phyloP scores from a whole-genome alignment of 2,888 invertebrate species.

The Catocala fraxini region DNA sequence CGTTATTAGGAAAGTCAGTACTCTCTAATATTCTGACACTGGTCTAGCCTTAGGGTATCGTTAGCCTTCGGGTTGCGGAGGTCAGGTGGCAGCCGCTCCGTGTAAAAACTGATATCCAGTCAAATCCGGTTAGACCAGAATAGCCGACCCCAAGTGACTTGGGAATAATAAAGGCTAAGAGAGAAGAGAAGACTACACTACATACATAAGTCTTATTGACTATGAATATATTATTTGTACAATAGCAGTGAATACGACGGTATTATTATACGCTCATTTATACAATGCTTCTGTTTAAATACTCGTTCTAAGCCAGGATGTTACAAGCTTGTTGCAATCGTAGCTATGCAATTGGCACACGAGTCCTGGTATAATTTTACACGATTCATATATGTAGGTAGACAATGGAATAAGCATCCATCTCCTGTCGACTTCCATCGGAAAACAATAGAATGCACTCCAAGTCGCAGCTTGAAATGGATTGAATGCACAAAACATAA shows the following conservation, averaged over 20 bases:
- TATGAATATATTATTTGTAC: neutral
- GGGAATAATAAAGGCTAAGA: too few relatives aligned
- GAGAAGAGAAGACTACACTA: too few relatives aligned
- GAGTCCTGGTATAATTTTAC: conserved; percentile 31
- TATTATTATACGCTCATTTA: neutral
- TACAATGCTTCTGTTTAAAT: neutral
- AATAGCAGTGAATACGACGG: neutral
- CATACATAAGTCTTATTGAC: neutral
- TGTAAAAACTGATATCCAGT: too few relatives aligned
- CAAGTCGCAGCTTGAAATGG: conserved; percentile 58
- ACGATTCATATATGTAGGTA: conserved; percentile 36
- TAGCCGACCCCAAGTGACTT: too few relatives aligned
- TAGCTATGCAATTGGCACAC: conserved; percentile 25
- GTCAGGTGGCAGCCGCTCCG: too few relatives aligned
- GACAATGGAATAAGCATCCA: conserved; percentile 65
- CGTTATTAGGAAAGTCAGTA: too few relatives aligned
- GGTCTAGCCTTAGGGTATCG: too few relatives aligned
- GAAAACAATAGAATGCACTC: conserved; percentile 78
- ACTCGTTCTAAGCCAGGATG: neutral
- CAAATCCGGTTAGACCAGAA: too few relatives aligned
- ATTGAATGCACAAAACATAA: conserved; percentile 63
- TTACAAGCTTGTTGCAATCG: neutral
- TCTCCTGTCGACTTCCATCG: conserved; percentile 69
- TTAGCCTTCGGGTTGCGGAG: too few relatives aligned
- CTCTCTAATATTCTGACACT: too few relatives aligned